Base-by-base conservation (phyloP, 2,797 vertebrate species). In the Pipistrellus pipistrellus region DNA sequence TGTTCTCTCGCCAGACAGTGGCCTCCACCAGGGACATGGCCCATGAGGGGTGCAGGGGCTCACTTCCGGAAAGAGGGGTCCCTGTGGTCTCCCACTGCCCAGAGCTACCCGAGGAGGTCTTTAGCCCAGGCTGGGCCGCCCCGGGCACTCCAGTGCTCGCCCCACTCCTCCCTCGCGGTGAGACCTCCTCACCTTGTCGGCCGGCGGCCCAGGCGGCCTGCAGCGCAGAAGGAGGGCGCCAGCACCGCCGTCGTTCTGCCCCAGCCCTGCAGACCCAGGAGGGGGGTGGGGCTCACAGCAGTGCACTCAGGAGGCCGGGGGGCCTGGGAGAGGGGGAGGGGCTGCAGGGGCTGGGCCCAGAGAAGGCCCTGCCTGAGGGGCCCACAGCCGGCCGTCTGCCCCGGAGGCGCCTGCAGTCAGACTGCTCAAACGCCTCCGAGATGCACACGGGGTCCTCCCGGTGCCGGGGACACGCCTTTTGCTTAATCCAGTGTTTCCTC, bases 131-230 rank as follows among this genome's bases (percentile, higher is more conserved):
- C 21, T 55, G 55, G 55, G 55, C 53, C 68, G 0, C 80, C 62
- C 25, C 8, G 0, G 44, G 78, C 57, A 57, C 55, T 8, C 76
- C 17, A 0, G 23, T 1, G 57, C 35, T 75, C 71, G 25, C 20
- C 62, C 18, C 1, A 12, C 15, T 14, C 57, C 53, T 38, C 27
- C 72, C 27, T 30, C 8, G 0, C 2, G 1, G 66, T 18, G 27
- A 51, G 35, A 62, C 44, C 2, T 41, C 44, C 2, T 41, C 0
- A 0, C 27, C 68, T 30, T 27, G 14, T 13, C 1, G 0, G 78
- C 38, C 27, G 9, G 38, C 59, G n/a, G 48, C 17, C 78, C 25
- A 41, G 25, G 55, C 44, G 13, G 51, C 17, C 38, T 6, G 13
- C 3, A 4, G 38, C 1, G 1, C 9, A 21, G 64, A 8, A 75